Conservation (phyloP, 2,888 invertebrate genomes). For the Dynastes grantii region DNA sequence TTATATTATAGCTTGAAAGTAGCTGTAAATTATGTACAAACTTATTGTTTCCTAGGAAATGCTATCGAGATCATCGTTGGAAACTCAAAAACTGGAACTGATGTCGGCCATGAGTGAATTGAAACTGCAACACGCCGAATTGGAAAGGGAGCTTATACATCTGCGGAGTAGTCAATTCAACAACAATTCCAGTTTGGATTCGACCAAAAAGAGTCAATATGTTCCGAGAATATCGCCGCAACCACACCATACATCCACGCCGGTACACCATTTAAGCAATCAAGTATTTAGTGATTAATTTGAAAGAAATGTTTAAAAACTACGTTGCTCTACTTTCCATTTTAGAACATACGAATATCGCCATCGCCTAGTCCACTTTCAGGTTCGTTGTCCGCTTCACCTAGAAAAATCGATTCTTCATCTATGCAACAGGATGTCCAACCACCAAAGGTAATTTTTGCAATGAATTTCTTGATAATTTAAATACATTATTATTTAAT, state of each 20-base stretch:
- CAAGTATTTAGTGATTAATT: constrained; percentile 57
- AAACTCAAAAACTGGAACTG: constrained; percentile 95
- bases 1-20: background rate
- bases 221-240: constrained; percentile 68
- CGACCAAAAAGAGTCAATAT: constrained; percentile 51
- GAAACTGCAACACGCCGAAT: constrained; percentile 87
- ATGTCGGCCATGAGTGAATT: constrained; percentile 94
- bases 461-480: background rate
- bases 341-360: constrained; percentile 65
- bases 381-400: constrained; percentile 60
- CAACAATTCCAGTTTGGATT: constrained; percentile 58
- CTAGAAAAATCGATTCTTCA: constrained; percentile 62
- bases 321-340: constrained; percentile 8
- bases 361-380: constrained; percentile 71
- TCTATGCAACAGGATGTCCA: constrained; percentile 58
- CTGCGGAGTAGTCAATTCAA: constrained; percentile 74
- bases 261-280: constrained; percentile 67
- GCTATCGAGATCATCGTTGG: constrained; percentile 88
- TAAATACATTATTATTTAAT: too few relatives aligned
- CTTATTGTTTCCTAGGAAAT: constrained; percentile 77
- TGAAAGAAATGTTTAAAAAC: background rate
- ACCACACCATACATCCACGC: constrained; percentile 69
- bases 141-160: constrained; percentile 91
- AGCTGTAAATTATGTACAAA: background rate
- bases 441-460: constrained; percentile 64